These are phyloP conservation scores for Drosophila flavopinicola DNA, from an alignment of 2,888 invertebrate species.

Conservation along the genomic window DNA sequence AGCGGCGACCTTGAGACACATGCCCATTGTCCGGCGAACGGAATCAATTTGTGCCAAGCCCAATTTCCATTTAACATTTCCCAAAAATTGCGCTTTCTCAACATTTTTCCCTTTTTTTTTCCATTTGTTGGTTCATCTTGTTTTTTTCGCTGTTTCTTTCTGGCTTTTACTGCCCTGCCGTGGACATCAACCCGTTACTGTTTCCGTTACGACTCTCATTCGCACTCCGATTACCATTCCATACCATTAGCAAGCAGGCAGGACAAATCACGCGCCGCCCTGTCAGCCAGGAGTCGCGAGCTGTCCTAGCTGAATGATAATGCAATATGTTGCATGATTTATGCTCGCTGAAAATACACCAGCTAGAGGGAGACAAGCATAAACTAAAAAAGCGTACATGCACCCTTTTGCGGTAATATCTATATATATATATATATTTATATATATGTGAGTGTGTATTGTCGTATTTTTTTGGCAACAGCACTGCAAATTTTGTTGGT, in stretches of 20 bases:
- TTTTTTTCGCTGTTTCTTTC: too few relatives aligned
- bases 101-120: neutral
- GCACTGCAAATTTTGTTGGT: conserved; percentile 33
- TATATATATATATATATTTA: conserved; percentile 4
- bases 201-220: conserved; percentile 20
- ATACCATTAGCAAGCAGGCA: conserved; percentile 63
- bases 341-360: conserved; percentile 58
- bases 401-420: conserved; percentile 38
- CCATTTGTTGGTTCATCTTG: too few relatives aligned
- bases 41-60: conserved; percentile 41
- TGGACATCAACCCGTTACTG: conserved; percentile 32
- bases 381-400: conserved; percentile 2
- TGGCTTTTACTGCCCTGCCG: conserved; percentile 4
- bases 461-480: conserved; percentile 11
- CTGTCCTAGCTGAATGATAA: conserved; percentile 64
- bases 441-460: conserved; percentile 10
- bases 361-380: neutral
- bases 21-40: conserved; percentile 31
- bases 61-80: conserved; percentile 7
- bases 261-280: conserved; percentile 57
- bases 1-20: conserved; percentile 39
- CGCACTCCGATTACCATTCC: conserved; percentile 31
- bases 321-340: conserved; percentile 81
- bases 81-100: conserved; percentile 16
- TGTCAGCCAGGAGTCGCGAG: conserved; percentile 28